Base-by-base conservation (phyloP, 2,797 vertebrate species). In the Valencia hispanica region DNA sequence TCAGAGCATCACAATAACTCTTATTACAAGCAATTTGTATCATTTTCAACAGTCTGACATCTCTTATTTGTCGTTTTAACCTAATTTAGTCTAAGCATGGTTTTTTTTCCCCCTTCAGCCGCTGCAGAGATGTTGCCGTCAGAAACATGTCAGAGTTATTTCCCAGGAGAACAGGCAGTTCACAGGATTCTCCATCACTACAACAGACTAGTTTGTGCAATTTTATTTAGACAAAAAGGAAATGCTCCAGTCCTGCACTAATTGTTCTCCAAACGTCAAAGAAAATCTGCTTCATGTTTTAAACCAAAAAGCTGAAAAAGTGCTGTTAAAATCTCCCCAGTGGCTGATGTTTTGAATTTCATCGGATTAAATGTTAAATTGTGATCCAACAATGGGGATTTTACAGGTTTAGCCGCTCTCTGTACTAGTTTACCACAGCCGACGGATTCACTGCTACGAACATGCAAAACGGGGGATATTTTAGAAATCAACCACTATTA, bases 141-240 rank as follows among this genome's bases (percentile, higher is more conserved):
- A 70, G 45, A 25, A 51, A 51, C 48, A 20, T 39, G 32, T 17
- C 48, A 71, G n/a, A 27, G 48, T 51, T 32, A 71, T 71, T 71
- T 51, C 69, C 69, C 47, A 25, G 43, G 68, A 70, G 27, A n/a
- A n/a, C n/a, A n/a, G n/a, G n/a, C n/a, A n/a, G n/a, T n/a, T n/a
- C n/a, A n/a, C n/a, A n/a, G n/a, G n/a, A n/a, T n/a, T n/a, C n/a
- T n/a, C n/a, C n/a, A n/a, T 43, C 43, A 8, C 43, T 43, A 8
- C 8, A 6, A 39, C 36, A 11, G 43, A 9, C 10, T 43, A 51
- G 25, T 51, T 51, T 51, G 50, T 25, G 50, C 50, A 51, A 51
- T 51, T 51, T 51, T 53, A 53, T 2, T 8, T 25, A 20, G 25
- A 3, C 10, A 3, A 2, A 53, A 53, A 53, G 25, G 25, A 53